A percentile compares a stretch with the other conserved stretches of the same genome.
Evolutionary conservation across 2,888 invertebrate species (phyloP).

Genomic region (Sinotaia quadrata): DNA sequence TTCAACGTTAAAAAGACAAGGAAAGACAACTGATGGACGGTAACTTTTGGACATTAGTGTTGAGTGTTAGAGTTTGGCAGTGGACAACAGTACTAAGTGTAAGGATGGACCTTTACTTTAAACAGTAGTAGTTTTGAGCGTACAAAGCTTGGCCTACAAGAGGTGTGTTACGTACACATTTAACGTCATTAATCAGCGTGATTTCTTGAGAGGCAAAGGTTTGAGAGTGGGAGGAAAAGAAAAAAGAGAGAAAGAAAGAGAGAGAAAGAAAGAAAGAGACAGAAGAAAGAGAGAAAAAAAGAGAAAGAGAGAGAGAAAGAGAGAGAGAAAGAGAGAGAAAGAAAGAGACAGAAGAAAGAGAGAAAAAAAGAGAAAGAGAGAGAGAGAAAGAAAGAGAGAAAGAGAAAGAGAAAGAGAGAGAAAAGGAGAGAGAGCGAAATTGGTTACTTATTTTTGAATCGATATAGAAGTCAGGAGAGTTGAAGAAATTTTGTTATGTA

Average conservation of each 20-base stretch:
- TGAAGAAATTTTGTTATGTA: background rate
- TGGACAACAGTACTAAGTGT: too few relatives aligned
- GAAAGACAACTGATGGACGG: too few relatives aligned
- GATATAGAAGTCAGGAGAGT: background rate
- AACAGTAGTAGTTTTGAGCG: too few relatives aligned
- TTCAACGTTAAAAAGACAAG: too few relatives aligned
- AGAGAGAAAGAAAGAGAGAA: background rate
- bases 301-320: background rate
- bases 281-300: background rate
- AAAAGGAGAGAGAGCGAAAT: background rate
- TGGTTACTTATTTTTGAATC: too few relatives aligned
- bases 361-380: background rate
- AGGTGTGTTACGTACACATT: too few relatives aligned
- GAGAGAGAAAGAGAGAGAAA: background rate
- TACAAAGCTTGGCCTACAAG: too few relatives aligned
- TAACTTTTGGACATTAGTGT: too few relatives aligned
- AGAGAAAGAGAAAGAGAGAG: background rate
- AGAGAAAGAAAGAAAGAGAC: background rate
- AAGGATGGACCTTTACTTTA: too few relatives aligned
- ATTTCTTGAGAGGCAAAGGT: too few relatives aligned
- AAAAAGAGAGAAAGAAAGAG: background rate
- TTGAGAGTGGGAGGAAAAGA: background rate
- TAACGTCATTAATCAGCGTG: too few relatives aligned
- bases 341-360: background rate
- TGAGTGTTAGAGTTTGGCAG: too few relatives aligned